These are phyloP conservation scores for Chrysemys picta DNA, from an alignment of 2,113 vertebrate genomes.

Conservation along the genomic window DNA sequence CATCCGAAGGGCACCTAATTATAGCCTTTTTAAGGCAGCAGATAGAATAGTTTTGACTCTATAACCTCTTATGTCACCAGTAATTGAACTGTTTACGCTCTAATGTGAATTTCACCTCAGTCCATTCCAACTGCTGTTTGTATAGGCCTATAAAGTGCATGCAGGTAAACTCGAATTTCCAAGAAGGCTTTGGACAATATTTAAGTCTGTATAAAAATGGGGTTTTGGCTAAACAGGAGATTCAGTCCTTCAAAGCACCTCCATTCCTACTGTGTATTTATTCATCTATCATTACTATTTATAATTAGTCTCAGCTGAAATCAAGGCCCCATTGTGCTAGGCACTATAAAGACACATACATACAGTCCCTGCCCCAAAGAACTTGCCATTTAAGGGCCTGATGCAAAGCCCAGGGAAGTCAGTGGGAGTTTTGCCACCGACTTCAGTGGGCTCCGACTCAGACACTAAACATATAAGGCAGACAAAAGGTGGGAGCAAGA, in stretches of 20 bases:
- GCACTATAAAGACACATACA: neutral
- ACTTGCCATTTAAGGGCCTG: neutral
- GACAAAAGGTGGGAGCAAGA: neutral
- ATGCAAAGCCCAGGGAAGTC: neutral
- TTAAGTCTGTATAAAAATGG: neutral
- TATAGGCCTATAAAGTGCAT: neutral
- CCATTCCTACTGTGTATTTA: neutral
- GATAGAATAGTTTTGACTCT: neutral
- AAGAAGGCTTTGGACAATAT: neutral
- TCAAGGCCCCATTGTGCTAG: neutral
- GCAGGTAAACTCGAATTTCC: neutral
- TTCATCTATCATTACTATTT: neutral
- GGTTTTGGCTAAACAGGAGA: neutral
- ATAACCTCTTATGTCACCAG: neutral
- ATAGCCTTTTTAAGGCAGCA: neutral
- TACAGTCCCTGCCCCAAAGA: neutral
- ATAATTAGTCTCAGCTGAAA: neutral
- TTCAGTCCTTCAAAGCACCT: neutral
- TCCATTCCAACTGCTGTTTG: neutral
- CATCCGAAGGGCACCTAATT: neutral
- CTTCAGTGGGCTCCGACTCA: neutral
- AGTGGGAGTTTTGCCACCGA: neutral
- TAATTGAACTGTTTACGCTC: neutral
- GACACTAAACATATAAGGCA: neutral
- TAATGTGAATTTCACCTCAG: neutral